Evolutionary conservation across 2,113 vertebrate species (phyloP), one percentile per base, ranked within the genome.

Genomic region (Lampris incognitus): DNA sequence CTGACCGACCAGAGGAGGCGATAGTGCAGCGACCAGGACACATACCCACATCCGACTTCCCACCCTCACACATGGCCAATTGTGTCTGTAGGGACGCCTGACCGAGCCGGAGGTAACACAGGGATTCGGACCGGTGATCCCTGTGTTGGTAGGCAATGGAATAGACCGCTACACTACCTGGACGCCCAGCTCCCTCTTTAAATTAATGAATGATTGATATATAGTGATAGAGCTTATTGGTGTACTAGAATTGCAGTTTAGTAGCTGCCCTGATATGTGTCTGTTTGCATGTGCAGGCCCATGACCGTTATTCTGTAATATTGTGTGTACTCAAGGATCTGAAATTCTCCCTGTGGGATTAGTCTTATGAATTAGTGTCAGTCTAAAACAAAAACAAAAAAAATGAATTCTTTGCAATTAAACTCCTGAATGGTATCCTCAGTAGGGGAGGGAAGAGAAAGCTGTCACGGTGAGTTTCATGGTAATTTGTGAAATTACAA

Each of bases 401-500:
- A 36, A 64, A 39, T 1, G 37, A 60, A 64, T 62, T 67, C 42
- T 40, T 4, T 24, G 54, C 58, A 74, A 71, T 87, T 68, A 71
- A 74, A 79, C 56, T 24, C 66, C 52, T 7, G 9, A 55, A 58
- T 78, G 66, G 69, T 85, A 76, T 86, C 76, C 85, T 66, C 70
- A 8, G 24, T 39, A 75, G 66, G 59, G 38, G 62, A n/a, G 58
- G 76, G 63, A 85, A 85, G 80, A 85, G 81, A 86, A 90, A 85
- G 81, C 88, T 75, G 81, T 78, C 76, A 66, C 24, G 10, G 72
- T 88, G 79, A 91, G 89, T 90, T 87, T 90, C 88, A 86, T 91
- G 82, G 69, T 92, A 87, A 94, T 92, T 90, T 89, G 79, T 5
- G 13, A 86, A 86, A 92, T 91, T 87, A 91, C 84, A 89, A 80